Evolutionary conservation across 53 echinoderm and acorn worm species (phyloP), one percentile per base, ranked within the genome.

Genomic region (Mesocentrotus franciscanus): DNA sequence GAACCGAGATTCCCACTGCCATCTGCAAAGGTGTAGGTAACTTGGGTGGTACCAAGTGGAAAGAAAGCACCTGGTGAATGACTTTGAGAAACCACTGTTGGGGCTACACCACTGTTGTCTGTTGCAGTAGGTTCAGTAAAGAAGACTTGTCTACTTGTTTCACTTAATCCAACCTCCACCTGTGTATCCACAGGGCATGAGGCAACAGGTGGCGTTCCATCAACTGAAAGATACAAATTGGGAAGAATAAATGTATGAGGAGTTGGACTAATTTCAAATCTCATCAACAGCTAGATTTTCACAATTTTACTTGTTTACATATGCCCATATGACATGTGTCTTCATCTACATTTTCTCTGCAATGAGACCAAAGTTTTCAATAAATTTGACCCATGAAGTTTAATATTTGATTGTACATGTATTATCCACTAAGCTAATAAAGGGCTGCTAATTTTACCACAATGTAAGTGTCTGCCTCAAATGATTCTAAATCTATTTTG

Each of bases 71-170:
- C 59, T 15, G 89, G 59, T 24, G 9, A 1, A 89, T 89, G 57
- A 59, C 22, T 89, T 24, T 57, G 59, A 2, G 10, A 8, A 30
- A 27, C 6, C n/a, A 13, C 2, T 18, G 81, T 61, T 29, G 39
- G 11, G 18, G 87, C 55, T 30, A 15, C 36, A 18, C 95, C 95
- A 62, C 94, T 94, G 79, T 95, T 95, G 84, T 97, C 97, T 8
- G 93, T 95, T 70, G 96, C 96, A 60, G 93, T 78, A 22, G 97
- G 96, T 30, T 71, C 95, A 36, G 81, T 36, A 96, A 96, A 97
- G 5, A 59, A 13, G 27, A 95, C 95, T 58, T 64, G 15, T 17
- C 87, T 93, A 0, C 17, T 24, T 10, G 29, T 75, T 75, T 30
- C 8, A 75, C 9, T 30, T n/a, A 75, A 49, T 49, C 49, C 49